These are phyloP conservation scores for Platypus cylindrus DNA, from an alignment of 2,888 invertebrate species.

Conservation along the genomic window DNA sequence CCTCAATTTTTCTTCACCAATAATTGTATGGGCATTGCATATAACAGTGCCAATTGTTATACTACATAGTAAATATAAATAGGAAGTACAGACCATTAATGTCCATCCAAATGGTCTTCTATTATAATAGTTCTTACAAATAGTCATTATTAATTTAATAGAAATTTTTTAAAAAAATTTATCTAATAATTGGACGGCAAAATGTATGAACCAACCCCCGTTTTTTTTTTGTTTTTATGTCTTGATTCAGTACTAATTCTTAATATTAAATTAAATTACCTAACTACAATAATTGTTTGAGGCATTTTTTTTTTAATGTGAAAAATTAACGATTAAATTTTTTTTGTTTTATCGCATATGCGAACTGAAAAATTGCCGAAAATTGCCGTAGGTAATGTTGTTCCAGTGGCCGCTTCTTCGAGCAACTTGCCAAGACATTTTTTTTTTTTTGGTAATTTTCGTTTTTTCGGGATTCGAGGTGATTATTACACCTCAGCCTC, in stretches of 20 bases:
- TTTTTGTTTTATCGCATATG: slow-evolving; percentile 11
- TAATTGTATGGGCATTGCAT: slow-evolving; percentile 19
- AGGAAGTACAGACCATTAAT: slow-evolving; percentile 24
- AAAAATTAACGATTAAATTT: no score
- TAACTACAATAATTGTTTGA: slow-evolving; percentile 11
- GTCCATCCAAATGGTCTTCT: slow-evolving; percentile 23
- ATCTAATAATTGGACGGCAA: slow-evolving; percentile 4
- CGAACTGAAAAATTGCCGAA: slow-evolving; percentile 6
- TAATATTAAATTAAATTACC: slow-evolving; percentile 10
- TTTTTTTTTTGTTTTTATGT: not conserved
- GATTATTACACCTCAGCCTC: no score
- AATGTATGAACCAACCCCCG: no score
- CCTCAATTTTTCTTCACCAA: slow-evolving; percentile 21
- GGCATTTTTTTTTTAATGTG: slow-evolving; percentile 1
- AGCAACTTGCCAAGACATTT: slow-evolving; percentile 8
- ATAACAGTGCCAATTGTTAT: slow-evolving; percentile 19
- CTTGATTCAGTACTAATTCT: not conserved
- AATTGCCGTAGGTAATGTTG: no score
- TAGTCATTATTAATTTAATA: slow-evolving; percentile 29
- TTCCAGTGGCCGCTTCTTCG: slow-evolving; percentile 3
- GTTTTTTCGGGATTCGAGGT: no score
- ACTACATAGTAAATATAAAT: slow-evolving; percentile 28
- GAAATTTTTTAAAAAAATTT: no score
- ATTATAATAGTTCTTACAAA: slow-evolving; percentile 26
- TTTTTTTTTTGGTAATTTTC: no score